These are phyloP conservation scores for Brachyhypopomus occidentalis DNA, from an alignment of 2,113 vertebrate species.

Conservation along the genomic window DNA sequence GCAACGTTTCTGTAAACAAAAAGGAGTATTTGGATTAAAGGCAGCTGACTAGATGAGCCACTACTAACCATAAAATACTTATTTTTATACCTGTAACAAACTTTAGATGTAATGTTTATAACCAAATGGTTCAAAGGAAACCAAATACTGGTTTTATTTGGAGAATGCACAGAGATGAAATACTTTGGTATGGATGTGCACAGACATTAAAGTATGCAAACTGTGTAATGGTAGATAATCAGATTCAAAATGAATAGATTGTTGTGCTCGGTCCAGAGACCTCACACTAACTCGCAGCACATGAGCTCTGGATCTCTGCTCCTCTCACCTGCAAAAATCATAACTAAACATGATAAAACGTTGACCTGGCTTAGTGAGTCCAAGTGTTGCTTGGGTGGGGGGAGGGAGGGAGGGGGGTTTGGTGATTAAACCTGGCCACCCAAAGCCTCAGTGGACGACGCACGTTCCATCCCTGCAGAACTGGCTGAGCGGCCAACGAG, in stretches of 20 bases:
- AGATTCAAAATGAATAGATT: constrained; percentile 10
- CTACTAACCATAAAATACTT: background rate
- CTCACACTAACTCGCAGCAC: constrained; percentile 42
- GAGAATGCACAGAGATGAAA: background rate
- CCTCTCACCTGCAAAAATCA: constrained; percentile 58
- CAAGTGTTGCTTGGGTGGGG: constrained; percentile 9
- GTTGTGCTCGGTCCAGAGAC: background rate
- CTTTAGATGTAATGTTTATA: too few species aligned
- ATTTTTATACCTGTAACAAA: too few species aligned
- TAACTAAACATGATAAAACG: constrained; percentile 59
- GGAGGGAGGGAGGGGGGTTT: constrained; percentile 50
- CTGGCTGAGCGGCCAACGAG: constrained; percentile 17
- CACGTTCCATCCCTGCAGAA: constrained; percentile 31
- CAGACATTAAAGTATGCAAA: background rate
- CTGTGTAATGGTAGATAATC: background rate
- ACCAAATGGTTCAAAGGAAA: too few species aligned
- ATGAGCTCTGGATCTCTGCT: constrained; percentile 49
- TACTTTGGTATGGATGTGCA: background rate
- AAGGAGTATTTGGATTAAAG: constrained; percentile 4
- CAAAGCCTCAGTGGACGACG: background rate
- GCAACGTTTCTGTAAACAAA: constrained; percentile 43
- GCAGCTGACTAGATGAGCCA: constrained; percentile 20
- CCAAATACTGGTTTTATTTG: too few species aligned
- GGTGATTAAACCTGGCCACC: constrained; percentile 52
- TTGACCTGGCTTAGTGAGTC: constrained; percentile 62